Percentiles rank a stretch among this genome's conserved stretches.
phyloP scores from a whole-genome alignment of 2,888 invertebrate species.

The Philereme transversata region DNA sequence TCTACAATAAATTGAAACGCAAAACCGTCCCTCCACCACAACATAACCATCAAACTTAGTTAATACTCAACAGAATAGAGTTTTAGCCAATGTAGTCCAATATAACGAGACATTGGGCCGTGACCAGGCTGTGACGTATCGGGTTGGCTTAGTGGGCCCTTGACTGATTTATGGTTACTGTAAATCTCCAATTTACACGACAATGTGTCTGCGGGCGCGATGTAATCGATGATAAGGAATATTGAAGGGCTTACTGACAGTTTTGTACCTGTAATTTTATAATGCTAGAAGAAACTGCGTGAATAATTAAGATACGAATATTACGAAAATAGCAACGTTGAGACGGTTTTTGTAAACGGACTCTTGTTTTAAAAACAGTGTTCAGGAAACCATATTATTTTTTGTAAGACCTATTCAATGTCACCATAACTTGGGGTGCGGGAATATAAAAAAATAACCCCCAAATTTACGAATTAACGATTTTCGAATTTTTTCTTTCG shows the following conservation, averaged over 20 bases:
- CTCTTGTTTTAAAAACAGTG: too few relatives aligned
- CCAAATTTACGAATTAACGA: too few relatives aligned
- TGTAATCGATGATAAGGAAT: constrained; percentile 60
- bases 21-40: too few relatives aligned
- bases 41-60: neutral
- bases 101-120: constrained; percentile 56
- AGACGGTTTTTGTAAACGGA: too few relatives aligned
- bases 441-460: too few relatives aligned
- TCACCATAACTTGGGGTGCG: too few relatives aligned
- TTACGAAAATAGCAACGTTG: too few relatives aligned
- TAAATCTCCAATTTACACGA: constrained; percentile 81
- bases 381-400: too few relatives aligned
- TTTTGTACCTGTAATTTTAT: constrained; percentile 28
- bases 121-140: constrained; percentile 66
- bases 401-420: too few relatives aligned
- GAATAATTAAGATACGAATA: too few relatives aligned
- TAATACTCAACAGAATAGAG: neutral
- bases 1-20: too few relatives aligned
- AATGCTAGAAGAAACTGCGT: neutral
- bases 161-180: constrained; percentile 79
- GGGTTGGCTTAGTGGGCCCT: constrained; percentile 70
- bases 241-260: constrained; percentile 25
- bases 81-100: constrained; percentile 21
- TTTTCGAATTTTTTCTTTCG: too few relatives aligned
- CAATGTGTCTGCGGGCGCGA: constrained; percentile 55